Conservation (phyloP, 2,888 invertebrate genomes). For the Cheilosia grossa region DNA sequence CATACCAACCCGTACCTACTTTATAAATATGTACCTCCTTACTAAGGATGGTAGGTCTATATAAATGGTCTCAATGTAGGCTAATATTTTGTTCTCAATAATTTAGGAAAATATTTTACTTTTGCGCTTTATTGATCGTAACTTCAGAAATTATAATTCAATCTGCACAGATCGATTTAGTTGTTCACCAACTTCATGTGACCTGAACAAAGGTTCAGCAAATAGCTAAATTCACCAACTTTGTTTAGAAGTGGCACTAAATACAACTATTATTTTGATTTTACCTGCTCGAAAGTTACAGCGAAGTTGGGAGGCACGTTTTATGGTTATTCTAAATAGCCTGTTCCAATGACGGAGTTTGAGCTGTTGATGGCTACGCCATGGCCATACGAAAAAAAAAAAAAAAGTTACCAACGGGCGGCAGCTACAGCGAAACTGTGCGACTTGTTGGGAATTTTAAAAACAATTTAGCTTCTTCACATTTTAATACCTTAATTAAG, state of each 20-base stretch:
- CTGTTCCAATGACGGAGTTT: slow-evolving; percentile 47
- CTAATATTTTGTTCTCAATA: too few relatives aligned
- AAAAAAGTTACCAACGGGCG: slow-evolving; percentile 34
- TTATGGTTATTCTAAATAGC: slow-evolving; percentile 49
- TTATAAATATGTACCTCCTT: too few relatives aligned
- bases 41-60: too few relatives aligned
- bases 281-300: slow-evolving; percentile 1
- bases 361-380: slow-evolving; percentile 49
- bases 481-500: slow-evolving; percentile 50
- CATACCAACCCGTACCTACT: too few relatives aligned
- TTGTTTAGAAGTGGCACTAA: not conserved
- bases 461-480: slow-evolving; percentile 49
- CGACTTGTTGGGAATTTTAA: slow-evolving; percentile 56
- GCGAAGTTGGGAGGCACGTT: slow-evolving; percentile 32
- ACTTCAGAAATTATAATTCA: too few relatives aligned
- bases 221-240: too few relatives aligned
- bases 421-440: not conserved
- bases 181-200: too few relatives aligned
- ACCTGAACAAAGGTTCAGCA: too few relatives aligned
- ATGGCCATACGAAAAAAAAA: slow-evolving; percentile 54
- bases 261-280: not conserved
- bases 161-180: too few relatives aligned
- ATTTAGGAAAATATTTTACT: too few relatives aligned
- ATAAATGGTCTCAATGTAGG: too few relatives aligned
- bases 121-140: too few relatives aligned